Evolutionary conservation across 2,797 vertebrate genomes (phyloP).

Genomic region (Tiaroga cobitis): DNA sequence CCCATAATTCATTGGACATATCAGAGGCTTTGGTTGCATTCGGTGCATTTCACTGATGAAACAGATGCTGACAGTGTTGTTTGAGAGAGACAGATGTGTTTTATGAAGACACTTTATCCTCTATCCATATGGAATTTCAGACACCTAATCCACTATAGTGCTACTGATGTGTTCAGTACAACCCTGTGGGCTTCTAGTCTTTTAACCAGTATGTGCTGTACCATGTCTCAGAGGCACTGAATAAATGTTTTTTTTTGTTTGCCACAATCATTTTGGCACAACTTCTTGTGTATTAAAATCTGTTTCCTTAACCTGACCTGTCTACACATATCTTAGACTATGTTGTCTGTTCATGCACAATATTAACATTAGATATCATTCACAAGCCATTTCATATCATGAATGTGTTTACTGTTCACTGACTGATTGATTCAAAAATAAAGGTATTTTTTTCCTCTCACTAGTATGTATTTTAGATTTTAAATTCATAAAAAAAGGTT

Average conservation of each 20-base stretch:
- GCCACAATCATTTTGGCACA: constrained; percentile 41
- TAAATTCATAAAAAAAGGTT: constrained; percentile 5
- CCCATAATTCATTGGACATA: constrained; percentile 55
- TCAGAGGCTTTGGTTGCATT: constrained; percentile 58
- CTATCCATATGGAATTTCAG: constrained; percentile 60
- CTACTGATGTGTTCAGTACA: constrained; percentile 62
- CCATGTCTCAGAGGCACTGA: constrained; percentile 87
- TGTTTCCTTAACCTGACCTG: background rate
- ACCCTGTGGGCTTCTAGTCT: constrained; percentile 68
- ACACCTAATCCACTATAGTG: constrained; percentile 60
- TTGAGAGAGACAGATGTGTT: constrained; percentile 53
- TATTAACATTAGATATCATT: constrained; percentile 36
- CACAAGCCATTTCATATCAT: constrained; percentile 34
- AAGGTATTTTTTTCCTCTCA: constrained; percentile 16
- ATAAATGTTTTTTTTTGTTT: constrained; percentile 81
- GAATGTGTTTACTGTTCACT: constrained; percentile 30
- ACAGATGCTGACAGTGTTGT: constrained; percentile 58
- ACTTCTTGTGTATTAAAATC: constrained; percentile 38
- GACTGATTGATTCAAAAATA: constrained; percentile 31
- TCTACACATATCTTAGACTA: constrained; percentile 4
- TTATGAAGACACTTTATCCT: constrained; percentile 58
- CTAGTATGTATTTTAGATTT: background rate
- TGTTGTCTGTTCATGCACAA: constrained; percentile 23
- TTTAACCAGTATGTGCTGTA: constrained; percentile 77
- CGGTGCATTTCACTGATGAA: constrained; percentile 66